Conservation (phyloP, 2,888 invertebrate species). For the Nebria brevicollis region DNA sequence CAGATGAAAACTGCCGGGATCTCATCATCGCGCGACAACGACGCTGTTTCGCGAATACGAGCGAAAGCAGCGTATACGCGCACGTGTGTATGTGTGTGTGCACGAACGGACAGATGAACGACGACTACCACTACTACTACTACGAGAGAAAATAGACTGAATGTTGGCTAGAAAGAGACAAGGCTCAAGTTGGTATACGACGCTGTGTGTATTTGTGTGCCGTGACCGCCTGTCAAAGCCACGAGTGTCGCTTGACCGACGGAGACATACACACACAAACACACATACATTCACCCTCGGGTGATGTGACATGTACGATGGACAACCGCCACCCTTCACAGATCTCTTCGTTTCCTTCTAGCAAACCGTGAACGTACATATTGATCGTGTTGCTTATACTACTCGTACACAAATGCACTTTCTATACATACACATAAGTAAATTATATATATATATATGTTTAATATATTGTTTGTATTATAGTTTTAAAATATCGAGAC, state of each 20-base stretch:
- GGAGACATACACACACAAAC: conserved; percentile 5
- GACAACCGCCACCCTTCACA: conserved; percentile 3
- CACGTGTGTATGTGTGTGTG: conserved; percentile 10
- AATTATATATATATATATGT: background rate
- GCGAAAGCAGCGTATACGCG: conserved; percentile 8
- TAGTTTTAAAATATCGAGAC: background rate
- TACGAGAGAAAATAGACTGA: background rate
- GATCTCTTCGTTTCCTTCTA: conserved; percentile 4
- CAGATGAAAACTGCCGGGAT: conserved; percentile 56
- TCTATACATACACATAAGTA: conserved; percentile 4
- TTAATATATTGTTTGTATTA: background rate
- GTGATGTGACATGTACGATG: conserved; percentile 16
- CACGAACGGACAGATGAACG: conserved; percentile 14
- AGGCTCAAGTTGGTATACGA: background rate
- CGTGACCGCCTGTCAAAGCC: conserved; percentile 21
- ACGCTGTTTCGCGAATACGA: conserved; percentile 28
- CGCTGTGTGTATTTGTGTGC: conserved; percentile 9
- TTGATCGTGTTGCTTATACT: conserved; percentile 3
- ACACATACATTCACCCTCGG: background rate
- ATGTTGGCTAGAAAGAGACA: conserved; percentile 8
- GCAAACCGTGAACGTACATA: conserved; percentile 14
- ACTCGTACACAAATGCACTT: conserved; percentile 12
- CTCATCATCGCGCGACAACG: conserved; percentile 51
- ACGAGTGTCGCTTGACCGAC: conserved; percentile 22
- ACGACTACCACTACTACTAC: background rate